phyloP scores from a whole-genome alignment of 2,888 invertebrate species.

The Prenolepis imparis region DNA sequence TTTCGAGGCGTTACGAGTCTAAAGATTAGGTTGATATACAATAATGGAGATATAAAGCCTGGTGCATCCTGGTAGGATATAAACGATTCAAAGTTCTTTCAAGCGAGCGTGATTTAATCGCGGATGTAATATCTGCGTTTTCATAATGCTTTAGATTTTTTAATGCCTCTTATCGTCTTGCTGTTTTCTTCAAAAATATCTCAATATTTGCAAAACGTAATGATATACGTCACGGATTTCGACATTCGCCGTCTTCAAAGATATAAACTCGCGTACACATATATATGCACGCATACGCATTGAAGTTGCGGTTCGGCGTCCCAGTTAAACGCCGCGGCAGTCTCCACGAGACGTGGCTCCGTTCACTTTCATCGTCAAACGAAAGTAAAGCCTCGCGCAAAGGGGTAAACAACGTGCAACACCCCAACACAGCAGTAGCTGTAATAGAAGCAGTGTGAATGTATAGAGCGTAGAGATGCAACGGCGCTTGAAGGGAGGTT shows the following conservation, averaged over 20 bases:
- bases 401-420: conserved; percentile 77
- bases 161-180: not conserved
- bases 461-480: conserved; percentile 60
- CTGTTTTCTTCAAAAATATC: not conserved
- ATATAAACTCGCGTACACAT: conserved; percentile 33
- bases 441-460: conserved; percentile 61
- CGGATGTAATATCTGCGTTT: not conserved
- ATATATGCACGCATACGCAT: conserved; percentile 47
- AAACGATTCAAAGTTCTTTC: conserved; percentile 7
- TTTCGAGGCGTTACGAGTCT: not conserved
- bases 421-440: conserved; percentile 62
- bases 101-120: conserved; percentile 5
- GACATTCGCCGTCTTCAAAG: not conserved
- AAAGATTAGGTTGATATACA: not conserved
- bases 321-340: conserved; percentile 72
- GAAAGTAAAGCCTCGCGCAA: conserved; percentile 76
- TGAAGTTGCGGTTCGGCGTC: conserved; percentile 59
- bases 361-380: conserved; percentile 78
- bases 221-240: not conserved
- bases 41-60: not conserved
- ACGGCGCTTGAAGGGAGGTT: conserved; percentile 74
- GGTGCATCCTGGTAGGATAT: not conserved
- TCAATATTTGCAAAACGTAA: not conserved
- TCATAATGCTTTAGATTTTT: not conserved
- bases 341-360: conserved; percentile 70